phyloP scores from a whole-genome alignment of 2,113 vertebrate genomes.

The Amblyornis subalaris region DNA sequence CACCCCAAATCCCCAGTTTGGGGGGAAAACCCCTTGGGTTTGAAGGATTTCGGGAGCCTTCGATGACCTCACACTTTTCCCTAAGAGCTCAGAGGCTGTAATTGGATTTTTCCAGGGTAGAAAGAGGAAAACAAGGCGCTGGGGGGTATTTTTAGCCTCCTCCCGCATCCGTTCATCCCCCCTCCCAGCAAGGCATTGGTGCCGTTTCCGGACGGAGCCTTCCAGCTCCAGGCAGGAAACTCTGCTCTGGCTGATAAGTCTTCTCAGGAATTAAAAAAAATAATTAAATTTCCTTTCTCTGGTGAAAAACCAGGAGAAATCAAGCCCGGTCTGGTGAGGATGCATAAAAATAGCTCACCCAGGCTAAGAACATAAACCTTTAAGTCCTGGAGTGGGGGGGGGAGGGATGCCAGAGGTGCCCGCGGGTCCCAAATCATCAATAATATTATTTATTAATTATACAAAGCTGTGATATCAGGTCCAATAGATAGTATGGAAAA shows the following conservation, averaged over 20 bases:
- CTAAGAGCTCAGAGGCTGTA: background rate
- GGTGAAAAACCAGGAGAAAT: background rate
- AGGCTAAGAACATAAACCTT: constrained; percentile 50
- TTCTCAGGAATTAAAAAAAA: background rate
- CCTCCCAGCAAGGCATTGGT: background rate
- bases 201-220: constrained; percentile 39
- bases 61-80: background rate
- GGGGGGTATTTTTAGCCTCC: constrained; percentile 42
- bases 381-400: background rate
- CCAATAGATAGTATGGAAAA: background rate
- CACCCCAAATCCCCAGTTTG: background rate
- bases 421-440: background rate
- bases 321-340: background rate
- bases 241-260: constrained; percentile 43
- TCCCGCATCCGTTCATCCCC: background rate
- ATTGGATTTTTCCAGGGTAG: background rate
- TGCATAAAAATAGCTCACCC: constrained; percentile 49
- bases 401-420: background rate
- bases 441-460: background rate
- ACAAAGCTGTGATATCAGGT: background rate
- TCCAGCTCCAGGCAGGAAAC: constrained; percentile 49
- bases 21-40: background rate
- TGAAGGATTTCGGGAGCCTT: background rate
- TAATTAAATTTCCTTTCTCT: background rate
- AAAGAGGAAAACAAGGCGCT: background rate